Conservation (phyloP, 2,888 invertebrate genomes). For the Synanthedon tipuliformis region DNA sequence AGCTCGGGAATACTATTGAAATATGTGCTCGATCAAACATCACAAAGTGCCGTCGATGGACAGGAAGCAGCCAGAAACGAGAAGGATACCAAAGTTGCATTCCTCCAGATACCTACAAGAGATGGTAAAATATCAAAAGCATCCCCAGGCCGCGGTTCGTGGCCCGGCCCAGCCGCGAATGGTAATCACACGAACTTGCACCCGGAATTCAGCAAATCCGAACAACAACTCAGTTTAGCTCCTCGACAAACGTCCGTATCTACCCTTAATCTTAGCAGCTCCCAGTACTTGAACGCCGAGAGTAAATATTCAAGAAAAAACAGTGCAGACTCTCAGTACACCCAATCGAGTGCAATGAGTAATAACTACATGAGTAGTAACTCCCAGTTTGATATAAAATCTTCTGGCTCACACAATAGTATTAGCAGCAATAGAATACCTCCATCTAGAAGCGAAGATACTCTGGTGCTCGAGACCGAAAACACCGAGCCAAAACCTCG, state of each 20-base stretch:
- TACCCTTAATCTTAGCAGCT: constrained; percentile 62
- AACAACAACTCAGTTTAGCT: constrained; percentile 75
- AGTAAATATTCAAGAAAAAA: constrained; percentile 60
- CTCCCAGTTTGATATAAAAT: constrained; percentile 57
- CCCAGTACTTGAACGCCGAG: constrained; percentile 68
- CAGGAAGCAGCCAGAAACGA: constrained; percentile 53
- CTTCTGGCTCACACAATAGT: constrained; percentile 48
- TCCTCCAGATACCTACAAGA: constrained; percentile 76
- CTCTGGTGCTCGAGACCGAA: constrained; percentile 66
- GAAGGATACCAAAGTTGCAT: constrained; percentile 52
- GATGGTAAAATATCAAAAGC: constrained; percentile 82
- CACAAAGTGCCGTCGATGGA: constrained; percentile 31
- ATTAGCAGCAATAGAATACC: constrained; percentile 69
- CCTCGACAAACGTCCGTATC: constrained; percentile 65
- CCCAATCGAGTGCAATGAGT: constrained; percentile 62
- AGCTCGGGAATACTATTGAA: constrained; percentile 63
- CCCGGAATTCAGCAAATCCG: constrained; percentile 86
- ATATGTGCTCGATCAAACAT: constrained; percentile 44
- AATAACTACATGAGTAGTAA: constrained; percentile 53
- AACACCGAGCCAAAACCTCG: constrained; percentile 59
- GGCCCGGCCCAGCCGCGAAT: constrained; percentile 83
- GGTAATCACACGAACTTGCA: constrained; percentile 64
- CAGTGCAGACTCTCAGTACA: constrained; percentile 70
- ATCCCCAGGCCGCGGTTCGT: constrained; percentile 83
- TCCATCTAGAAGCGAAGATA: constrained; percentile 85